Percentiles rank a stretch among this genome's conserved stretches.
Conservation (phyloP, 2,113 vertebrate species). For the Daphoenositta chrysoptera region DNA sequence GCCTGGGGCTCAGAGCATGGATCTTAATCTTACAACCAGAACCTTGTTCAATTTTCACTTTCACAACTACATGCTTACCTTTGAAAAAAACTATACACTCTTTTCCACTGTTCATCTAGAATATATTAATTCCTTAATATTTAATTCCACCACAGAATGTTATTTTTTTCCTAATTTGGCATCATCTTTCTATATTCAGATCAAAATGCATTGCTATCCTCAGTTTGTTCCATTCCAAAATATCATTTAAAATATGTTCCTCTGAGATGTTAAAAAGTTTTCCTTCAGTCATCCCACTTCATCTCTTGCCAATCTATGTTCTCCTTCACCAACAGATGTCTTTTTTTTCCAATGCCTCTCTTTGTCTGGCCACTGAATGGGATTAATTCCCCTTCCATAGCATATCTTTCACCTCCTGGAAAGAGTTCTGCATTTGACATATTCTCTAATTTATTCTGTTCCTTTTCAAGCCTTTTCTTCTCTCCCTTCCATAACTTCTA, state of each 20-base stretch:
- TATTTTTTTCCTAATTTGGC: background rate
- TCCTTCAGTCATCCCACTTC: conserved; percentile 1
- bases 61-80: background rate
- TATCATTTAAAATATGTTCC: background rate
- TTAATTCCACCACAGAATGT: background rate
- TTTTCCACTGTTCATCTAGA: background rate
- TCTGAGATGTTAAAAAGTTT: background rate
- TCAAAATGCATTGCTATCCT: background rate
- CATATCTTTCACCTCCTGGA: background rate
- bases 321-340: background rate
- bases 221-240: background rate
- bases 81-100: background rate
- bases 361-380: background rate
- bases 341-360: background rate
- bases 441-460: background rate
- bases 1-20: background rate
- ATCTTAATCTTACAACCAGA: background rate
- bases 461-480: background rate
- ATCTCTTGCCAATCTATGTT: conserved; percentile 35
- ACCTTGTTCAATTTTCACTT: background rate
- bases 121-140: background rate
- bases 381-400: background rate
- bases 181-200: background rate
- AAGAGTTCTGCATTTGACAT: background rate
- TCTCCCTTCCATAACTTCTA: background rate